A percentile compares a stretch with the other conserved stretches of the same genome.
Conservation (phyloP, 2,113 vertebrate genomes). For the Vulpes ferrilata region DNA sequence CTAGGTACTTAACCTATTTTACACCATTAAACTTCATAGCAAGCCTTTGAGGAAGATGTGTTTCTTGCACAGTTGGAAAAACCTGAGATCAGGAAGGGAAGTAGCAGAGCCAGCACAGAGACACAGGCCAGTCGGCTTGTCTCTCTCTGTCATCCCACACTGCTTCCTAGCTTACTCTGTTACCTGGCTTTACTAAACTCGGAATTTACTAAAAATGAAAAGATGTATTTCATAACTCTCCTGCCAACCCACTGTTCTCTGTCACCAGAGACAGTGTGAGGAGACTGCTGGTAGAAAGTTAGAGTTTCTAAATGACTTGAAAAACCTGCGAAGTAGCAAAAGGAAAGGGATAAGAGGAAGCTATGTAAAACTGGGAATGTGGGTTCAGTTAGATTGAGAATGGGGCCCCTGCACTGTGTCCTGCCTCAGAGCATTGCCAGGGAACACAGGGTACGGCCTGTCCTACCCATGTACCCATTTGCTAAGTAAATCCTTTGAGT, state of each 20-base stretch:
- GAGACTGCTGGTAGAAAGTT: not conserved
- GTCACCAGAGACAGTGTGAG: not conserved
- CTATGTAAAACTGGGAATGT: not conserved
- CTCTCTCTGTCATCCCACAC: not conserved
- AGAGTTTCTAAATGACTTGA: slow-evolving; percentile 54
- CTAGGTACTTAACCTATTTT: not conserved
- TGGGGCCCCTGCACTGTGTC: not conserved
- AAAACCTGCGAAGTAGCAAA: not conserved
- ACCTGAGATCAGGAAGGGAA: not conserved
- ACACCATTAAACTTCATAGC: not conserved
- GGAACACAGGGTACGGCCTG: not conserved
- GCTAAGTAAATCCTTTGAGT: not conserved
- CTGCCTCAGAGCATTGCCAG: not conserved
- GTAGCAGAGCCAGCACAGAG: not conserved
- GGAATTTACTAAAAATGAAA: not conserved
- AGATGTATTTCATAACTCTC: not conserved
- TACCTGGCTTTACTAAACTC: slow-evolving; percentile 41
- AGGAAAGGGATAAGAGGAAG: not conserved
- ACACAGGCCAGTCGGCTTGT: not conserved
- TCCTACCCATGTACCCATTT: not conserved
- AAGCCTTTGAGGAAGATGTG: not conserved
- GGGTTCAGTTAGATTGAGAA: not conserved
- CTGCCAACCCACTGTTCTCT: not conserved
- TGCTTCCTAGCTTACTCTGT: not conserved
- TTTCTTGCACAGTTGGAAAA: not conserved